These are phyloP conservation scores for Yponomeuta cagnagella DNA, from an alignment of 2,888 invertebrate genomes.

Conservation along the genomic window DNA sequence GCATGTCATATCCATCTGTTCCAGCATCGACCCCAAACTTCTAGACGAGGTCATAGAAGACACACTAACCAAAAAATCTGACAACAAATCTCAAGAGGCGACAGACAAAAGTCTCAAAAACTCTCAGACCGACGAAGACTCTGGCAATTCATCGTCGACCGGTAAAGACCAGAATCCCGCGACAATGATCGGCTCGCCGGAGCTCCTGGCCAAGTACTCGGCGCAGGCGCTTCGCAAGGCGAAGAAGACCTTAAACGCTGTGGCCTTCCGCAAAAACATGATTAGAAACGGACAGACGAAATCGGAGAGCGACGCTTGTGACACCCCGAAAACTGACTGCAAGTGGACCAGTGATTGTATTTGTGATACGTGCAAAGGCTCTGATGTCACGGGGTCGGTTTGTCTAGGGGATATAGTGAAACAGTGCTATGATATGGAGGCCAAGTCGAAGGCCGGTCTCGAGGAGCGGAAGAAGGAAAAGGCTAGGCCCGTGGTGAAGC, in stretches of 20 bases:
- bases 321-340: slow-evolving; percentile 55
- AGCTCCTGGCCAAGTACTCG: slow-evolving; percentile 57
- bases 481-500: slow-evolving; percentile 25
- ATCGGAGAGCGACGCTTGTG: slow-evolving; percentile 57
- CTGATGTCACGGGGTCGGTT: slow-evolving; percentile 28
- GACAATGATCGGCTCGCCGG: slow-evolving; percentile 39
- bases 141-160: slow-evolving; percentile 1
- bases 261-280: slow-evolving; percentile 52
- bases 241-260: slow-evolving; percentile 56
- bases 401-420: slow-evolving; percentile 49
- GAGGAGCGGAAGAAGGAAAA: slow-evolving; percentile 35
- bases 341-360: slow-evolving; percentile 64
- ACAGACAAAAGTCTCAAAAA: not conserved
- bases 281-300: slow-evolving; percentile 52
- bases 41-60: slow-evolving; percentile 54
- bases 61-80: slow-evolving; percentile 16
- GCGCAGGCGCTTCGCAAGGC: slow-evolving; percentile 60
- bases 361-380: slow-evolving; percentile 49
- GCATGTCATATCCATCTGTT: slow-evolving; percentile 59
- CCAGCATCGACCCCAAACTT: slow-evolving; percentile 54
- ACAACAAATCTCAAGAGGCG: not conserved
- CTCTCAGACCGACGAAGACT: slow-evolving; percentile 18
- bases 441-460: slow-evolving; percentile 27
- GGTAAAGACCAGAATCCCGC: slow-evolving; percentile 29
- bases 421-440: slow-evolving; percentile 39